phyloP scores from a whole-genome alignment of 30 jellyfish, hydroid and myxozoan species.

The Cassiopea xamachana region DNA sequence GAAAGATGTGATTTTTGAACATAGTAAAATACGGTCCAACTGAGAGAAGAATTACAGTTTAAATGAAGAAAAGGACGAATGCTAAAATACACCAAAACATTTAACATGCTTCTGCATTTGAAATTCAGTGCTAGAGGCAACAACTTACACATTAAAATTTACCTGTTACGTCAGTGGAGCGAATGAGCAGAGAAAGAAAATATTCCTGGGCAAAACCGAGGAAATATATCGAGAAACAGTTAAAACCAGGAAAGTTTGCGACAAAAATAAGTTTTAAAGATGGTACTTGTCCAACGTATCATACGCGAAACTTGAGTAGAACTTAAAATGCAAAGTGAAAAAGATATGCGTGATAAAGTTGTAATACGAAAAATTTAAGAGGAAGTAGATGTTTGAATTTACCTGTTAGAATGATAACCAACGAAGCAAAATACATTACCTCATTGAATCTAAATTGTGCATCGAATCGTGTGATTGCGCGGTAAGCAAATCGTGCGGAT shows the following conservation, averaged over 20 bases:
- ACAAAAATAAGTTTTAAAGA: neutral
- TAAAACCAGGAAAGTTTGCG: neutral
- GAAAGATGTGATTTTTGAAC: too few relatives aligned
- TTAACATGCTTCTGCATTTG: neutral
- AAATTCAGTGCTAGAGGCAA: neutral
- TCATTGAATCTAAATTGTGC: constrained; percentile 49
- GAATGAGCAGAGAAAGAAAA: neutral
- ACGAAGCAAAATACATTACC: constrained; percentile 68
- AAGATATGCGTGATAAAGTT: neutral
- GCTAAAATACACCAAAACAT: neutral
- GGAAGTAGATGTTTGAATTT: neutral
- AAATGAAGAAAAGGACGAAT: too few relatives aligned
- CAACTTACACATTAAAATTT: neutral
- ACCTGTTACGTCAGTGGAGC: constrained; percentile 19
- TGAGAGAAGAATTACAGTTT: too few relatives aligned
- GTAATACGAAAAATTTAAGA: neutral
- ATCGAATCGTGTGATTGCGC: neutral
- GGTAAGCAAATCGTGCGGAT: constrained; percentile 3
- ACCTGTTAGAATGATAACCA: neutral
- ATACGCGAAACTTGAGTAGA: neutral
- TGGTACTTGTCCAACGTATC: too few relatives aligned
- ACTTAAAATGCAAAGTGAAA: neutral
- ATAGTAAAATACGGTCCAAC: too few relatives aligned
- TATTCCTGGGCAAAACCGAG: neutral
- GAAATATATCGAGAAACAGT: neutral